Evolutionary conservation across 2,797 vertebrate species (phyloP).

Genomic region (Cyclopterus lumpus): DNA sequence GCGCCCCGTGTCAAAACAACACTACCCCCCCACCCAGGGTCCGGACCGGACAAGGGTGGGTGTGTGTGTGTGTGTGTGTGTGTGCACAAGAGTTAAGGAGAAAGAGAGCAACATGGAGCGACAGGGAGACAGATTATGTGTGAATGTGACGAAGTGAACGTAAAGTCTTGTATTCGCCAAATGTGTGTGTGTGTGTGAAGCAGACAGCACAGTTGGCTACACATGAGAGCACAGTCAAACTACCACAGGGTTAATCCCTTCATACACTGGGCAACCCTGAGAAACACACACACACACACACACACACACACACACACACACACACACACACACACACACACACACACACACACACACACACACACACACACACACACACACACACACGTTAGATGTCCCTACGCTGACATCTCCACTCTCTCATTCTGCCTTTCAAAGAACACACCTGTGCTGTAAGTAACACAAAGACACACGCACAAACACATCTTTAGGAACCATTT

Average conservation of each 20-base stretch:
- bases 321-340: too few species aligned
- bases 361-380: background rate
- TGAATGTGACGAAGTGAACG: constrained; percentile 33
- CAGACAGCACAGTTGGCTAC: constrained; percentile 65
- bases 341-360: background rate
- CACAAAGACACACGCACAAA: constrained; percentile 33
- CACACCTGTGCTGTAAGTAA: constrained; percentile 65
- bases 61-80: constrained; percentile 5
- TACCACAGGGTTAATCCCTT: constrained; percentile 71
- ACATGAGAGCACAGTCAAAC: constrained; percentile 61
- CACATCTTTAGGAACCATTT: background rate
- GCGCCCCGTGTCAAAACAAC: constrained; percentile 47
- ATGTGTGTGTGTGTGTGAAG: constrained; percentile 17
- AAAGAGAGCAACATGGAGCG: constrained; percentile 30
- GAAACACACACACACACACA: background rate
- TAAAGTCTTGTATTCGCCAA: constrained; percentile 18
- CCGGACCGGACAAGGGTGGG: background rate
- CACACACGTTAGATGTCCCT: constrained; percentile 55
- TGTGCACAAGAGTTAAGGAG: constrained; percentile 1
- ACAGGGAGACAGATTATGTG: constrained; percentile 25
- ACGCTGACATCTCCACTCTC: constrained; percentile 58
- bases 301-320: too few species aligned
- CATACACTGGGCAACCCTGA: constrained; percentile 54
- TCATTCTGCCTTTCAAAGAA: constrained; percentile 58
- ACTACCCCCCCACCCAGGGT: background rate